These are phyloP conservation scores for Pseudotriccus pelzelni DNA, from an alignment of 2,797 vertebrate genomes.

Conservation along the genomic window DNA sequence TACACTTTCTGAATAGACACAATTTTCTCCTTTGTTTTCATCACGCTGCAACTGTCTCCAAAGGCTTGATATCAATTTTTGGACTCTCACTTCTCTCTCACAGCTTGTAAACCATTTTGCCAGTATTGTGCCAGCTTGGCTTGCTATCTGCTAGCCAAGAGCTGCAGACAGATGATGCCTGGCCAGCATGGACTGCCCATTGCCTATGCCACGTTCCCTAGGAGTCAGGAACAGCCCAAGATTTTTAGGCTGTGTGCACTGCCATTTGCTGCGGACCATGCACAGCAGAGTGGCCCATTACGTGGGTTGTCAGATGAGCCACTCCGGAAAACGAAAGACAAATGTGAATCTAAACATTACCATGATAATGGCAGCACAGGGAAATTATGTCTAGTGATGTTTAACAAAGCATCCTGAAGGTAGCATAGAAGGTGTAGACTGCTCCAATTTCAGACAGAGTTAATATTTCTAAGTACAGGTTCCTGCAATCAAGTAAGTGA, in stretches of 20 bases:
- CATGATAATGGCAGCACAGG: neutral
- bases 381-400: neutral
- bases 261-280: neutral
- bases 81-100: neutral
- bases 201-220: neutral
- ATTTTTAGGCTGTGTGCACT: neutral
- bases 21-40: neutral
- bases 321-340: neutral
- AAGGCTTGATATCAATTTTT: neutral
- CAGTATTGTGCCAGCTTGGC: neutral
- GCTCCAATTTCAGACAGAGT: neutral
- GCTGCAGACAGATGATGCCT: neutral
- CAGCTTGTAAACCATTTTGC: neutral
- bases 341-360: neutral
- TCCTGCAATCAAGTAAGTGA: neutral
- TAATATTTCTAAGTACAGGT: neutral
- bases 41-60: neutral
- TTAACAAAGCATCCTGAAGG: neutral
- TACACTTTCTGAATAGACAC: neutral
- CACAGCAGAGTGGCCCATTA: neutral
- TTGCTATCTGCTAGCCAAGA: neutral
- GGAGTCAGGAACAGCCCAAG: neutral
- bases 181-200: neutral
- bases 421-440: neutral
- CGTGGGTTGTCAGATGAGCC: neutral